These are phyloP conservation scores for Ditula angustiorana DNA, from an alignment of 2,888 invertebrate species.

Conservation along the genomic window DNA sequence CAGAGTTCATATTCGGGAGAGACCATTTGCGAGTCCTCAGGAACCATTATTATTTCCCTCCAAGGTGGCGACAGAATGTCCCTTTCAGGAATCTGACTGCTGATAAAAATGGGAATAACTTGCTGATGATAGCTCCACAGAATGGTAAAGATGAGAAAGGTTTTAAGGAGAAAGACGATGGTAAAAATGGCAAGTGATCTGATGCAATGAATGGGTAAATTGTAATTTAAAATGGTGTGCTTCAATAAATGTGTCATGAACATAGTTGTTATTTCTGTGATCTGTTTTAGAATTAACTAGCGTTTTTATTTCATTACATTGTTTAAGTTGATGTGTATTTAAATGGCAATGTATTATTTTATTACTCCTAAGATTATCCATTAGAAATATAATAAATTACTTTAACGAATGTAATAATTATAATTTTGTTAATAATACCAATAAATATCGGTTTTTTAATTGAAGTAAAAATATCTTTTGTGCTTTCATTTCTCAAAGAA, in stretches of 20 bases:
- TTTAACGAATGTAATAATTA: too few relatives aligned
- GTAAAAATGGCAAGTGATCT: conserved; percentile 47
- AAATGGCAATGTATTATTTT: too few relatives aligned
- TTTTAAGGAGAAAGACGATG: conserved; percentile 40
- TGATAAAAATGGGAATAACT: conserved; percentile 88
- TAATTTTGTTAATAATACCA: too few relatives aligned
- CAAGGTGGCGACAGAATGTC: conserved; percentile 77
- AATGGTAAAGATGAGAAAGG: conserved; percentile 59
- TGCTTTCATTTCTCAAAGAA: too few relatives aligned
- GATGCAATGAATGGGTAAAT: background rate
- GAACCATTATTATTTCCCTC: conserved; percentile 72
- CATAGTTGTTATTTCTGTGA: conserved; percentile 43
- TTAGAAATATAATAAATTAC: too few relatives aligned
- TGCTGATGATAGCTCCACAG: conserved; percentile 88
- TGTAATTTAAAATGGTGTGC: too few relatives aligned
- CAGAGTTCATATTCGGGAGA: conserved; percentile 68
- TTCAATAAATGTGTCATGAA: too few relatives aligned
- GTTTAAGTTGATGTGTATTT: too few relatives aligned
- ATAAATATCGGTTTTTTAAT: too few relatives aligned
- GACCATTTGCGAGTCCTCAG: conserved; percentile 71
- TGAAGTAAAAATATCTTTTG: too few relatives aligned
- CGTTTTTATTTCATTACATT: too few relatives aligned
- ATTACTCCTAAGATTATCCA: too few relatives aligned
- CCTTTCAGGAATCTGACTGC: conserved; percentile 72
- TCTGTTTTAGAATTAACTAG: conserved; percentile 31